Evolutionary conservation across 2,113 vertebrate genomes (phyloP).

Genomic region (Struthio camelus): DNA sequence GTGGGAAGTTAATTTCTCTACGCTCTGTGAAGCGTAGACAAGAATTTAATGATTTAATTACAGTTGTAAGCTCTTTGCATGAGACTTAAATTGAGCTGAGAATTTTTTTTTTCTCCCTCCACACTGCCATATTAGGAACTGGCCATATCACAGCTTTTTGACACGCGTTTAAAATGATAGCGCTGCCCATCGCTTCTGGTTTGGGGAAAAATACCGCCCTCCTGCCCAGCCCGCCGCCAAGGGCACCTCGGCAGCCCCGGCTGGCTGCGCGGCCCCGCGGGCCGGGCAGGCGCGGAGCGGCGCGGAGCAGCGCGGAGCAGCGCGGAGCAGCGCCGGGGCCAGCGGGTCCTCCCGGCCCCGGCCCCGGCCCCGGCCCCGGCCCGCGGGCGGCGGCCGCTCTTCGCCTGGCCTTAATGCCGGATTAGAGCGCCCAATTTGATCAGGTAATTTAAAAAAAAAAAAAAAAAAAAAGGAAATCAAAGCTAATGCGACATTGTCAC

Average conservation of each 20-base stretch:
- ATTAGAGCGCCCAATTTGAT: slow-evolving; percentile 36
- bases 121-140: slow-evolving; percentile 88
- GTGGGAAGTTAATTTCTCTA: slow-evolving; percentile 99
- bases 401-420: neutral
- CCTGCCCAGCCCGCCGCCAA: slow-evolving; percentile 26
- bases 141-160: slow-evolving; percentile 93
- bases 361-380: neutral
- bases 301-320: neutral
- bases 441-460: slow-evolving; percentile 51
- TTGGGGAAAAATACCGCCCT: slow-evolving; percentile 73
- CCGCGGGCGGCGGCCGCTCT: neutral
- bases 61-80: slow-evolving; percentile 99
- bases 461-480: slow-evolving; percentile 73
- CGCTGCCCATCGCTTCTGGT: slow-evolving; percentile 84
- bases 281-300: neutral
- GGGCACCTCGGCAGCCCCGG: neutral
- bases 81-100: slow-evolving; percentile 99
- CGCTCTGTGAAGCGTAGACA: slow-evolving; percentile 91
- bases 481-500: slow-evolving; percentile 77
- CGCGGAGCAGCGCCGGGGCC: neutral
- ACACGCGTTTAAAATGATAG: slow-evolving; percentile 90
- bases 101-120: slow-evolving; percentile 81
- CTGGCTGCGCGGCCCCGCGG: neutral
- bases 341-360: neutral
- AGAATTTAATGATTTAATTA: slow-evolving; percentile 95